phyloP scores from a whole-genome alignment of 1,140 invertebrate species.

The Leptestheria dahalacensis region DNA sequence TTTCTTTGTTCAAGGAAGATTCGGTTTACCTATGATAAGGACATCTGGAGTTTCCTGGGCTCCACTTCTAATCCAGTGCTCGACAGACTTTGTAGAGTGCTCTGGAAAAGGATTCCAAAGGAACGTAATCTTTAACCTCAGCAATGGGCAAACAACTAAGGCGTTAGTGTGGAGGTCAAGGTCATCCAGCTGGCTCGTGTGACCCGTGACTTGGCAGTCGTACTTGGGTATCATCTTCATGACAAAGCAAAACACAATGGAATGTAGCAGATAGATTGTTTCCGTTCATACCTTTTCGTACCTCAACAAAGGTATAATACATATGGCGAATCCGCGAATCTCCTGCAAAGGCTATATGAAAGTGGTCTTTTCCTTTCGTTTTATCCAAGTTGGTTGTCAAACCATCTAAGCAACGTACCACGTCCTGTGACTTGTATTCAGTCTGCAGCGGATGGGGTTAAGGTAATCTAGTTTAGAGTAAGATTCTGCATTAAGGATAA shows the following conservation, averaged over 20 bases:
- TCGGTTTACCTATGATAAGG: neutral
- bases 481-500: too few species aligned
- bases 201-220: neutral
- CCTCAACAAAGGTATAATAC: neutral
- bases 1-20: too few species aligned
- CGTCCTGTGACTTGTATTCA: too few species aligned
- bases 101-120: neutral
- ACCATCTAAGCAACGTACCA: too few species aligned
- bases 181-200: neutral
- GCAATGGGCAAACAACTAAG: neutral
- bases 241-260: neutral
- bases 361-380: too few species aligned
- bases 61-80: neutral
- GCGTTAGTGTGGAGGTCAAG: neutral
- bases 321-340: neutral
- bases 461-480: too few species aligned
- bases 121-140: neutral
- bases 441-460: too few species aligned
- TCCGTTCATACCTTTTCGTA: neutral
- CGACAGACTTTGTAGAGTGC: neutral
- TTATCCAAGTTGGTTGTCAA: too few species aligned
- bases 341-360: too few species aligned
- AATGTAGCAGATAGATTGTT: neutral
- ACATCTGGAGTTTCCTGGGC: neutral
- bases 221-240: neutral